Evolutionary conservation across 2,797 vertebrate genomes (phyloP), one percentile per base, ranked within the genome.

Genomic region (Myoxocephalus aenaeus): DNA sequence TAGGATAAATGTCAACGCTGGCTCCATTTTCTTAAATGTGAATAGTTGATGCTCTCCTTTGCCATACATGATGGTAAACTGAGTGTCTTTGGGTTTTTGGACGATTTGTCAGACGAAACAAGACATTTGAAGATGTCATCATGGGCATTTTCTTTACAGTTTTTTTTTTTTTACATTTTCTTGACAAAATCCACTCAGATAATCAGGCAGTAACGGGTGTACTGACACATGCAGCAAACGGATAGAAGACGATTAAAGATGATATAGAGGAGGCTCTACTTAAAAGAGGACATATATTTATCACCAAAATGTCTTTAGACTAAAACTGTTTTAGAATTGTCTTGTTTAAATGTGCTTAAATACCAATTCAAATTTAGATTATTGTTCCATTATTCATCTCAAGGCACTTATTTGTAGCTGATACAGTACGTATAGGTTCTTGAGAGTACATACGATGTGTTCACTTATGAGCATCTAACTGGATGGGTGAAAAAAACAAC

Each of bases 341-440:
- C 40, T 70, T 32, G 20, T 82, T 77, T 69, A 79, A 70, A 48
- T 75, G 15, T 38, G 7, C 44, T 57, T 57, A 12, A 29, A 20
- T 13, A 54, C 38, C 25, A 48, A 32, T 53, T 69, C 36, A 10
- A 29, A 42, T 75, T 53, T 53, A 83, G 77, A 77, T 62, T 65
- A 25, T 75, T 65, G 29, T 42, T 42, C 40, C 64, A 80, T 88
- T 77, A 75, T 81, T 91, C 59, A 78, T 86, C 66, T 84, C 70
- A 63, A 2, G 1, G 61, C 1, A 12, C 29, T 67, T 70, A 48
- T 85, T 87, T 81, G 72, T 77, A 57, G 51, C 83, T 53, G 38
- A 68, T 81, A 59, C 18, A 22, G 20, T 61, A 57, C 63, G 70
- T 70, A 56, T 56, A 59, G 32, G 61, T 81, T 81, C 53, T 71